Evolutionary conservation across 2,888 invertebrate species (phyloP).

Genomic region (Stenurella melanura): DNA sequence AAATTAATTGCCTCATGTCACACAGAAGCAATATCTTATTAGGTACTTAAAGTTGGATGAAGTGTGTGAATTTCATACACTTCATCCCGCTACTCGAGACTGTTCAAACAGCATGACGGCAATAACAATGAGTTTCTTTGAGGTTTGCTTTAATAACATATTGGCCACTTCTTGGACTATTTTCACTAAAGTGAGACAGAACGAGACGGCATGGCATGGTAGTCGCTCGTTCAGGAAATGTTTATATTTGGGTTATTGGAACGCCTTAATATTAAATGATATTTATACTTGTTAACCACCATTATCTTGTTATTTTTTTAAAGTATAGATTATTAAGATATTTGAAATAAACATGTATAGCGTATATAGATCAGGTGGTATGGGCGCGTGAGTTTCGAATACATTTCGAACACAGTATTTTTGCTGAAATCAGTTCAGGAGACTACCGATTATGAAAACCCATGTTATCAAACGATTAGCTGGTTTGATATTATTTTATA

Average conservation of each 20-base stretch:
- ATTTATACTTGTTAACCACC: not conserved
- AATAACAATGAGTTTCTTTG: conserved; percentile 5
- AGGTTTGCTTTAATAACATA: conserved; percentile 10
- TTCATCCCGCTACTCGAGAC: not conserved
- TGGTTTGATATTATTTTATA: too few species aligned
- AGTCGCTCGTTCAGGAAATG: not conserved
- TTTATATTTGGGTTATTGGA: not conserved
- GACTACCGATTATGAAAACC: too few species aligned
- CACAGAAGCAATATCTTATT: not conserved
- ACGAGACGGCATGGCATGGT: too few species aligned
- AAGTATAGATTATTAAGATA: too few species aligned
- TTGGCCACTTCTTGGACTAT: conserved; percentile 17
- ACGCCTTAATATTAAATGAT: not conserved
- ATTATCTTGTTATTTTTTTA: too few species aligned
- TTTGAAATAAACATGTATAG: too few species aligned
- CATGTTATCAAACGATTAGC: too few species aligned
- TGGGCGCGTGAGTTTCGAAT: too few species aligned
- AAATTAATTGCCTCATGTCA: conserved; percentile 17
- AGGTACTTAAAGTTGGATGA: not conserved
- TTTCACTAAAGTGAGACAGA: conserved; percentile 11
- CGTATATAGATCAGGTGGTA: too few species aligned
- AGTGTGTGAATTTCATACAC: conserved; percentile 5
- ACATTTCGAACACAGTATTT: too few species aligned
- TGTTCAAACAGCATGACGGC: conserved; percentile 5
- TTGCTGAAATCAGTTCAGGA: too few species aligned